phyloP scores from a whole-genome alignment of 2,113 vertebrate genomes.

The Syngnathus scovelli region DNA sequence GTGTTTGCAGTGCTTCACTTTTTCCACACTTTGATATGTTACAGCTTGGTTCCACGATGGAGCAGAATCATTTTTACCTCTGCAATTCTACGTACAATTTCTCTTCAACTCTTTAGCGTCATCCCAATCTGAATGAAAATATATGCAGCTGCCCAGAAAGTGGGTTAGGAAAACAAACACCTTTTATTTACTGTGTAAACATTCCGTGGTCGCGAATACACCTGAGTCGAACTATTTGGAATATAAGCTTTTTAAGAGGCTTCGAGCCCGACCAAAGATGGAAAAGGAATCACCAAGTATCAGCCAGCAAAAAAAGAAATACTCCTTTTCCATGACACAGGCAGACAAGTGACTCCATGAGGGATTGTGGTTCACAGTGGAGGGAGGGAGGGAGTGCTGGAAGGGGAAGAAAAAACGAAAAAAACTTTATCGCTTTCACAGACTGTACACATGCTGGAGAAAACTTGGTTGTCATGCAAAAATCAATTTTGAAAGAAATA shows the following conservation, averaged over 20 bases:
- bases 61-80: not conserved
- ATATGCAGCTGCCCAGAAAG: no score
- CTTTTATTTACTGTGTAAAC: no score
- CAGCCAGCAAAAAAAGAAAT: conserved; percentile 24
- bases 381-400: conserved; percentile 12
- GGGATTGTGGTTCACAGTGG: conserved; percentile 59
- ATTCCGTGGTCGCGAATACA: not conserved
- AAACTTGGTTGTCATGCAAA: conserved; percentile 32
- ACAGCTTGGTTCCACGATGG: no score
- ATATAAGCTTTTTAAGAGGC: conserved; percentile 3
- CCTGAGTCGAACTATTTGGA: not conserved
- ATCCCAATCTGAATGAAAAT: no score
- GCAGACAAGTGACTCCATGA: conserved; percentile 63
- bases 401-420: no score
- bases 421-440: conserved; percentile 56
- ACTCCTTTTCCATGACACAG: conserved; percentile 62
- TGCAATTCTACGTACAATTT: no score
- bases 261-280: conserved; percentile 35
- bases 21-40: no score
- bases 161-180: no score
- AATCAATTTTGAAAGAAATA: conserved; percentile 45
- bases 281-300: conserved; percentile 62
- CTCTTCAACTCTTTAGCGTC: no score
- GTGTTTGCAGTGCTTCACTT: no score
- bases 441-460: conserved; percentile 55